Conservation (phyloP, 2,888 invertebrate species). For the Napeogenes inachia region DNA sequence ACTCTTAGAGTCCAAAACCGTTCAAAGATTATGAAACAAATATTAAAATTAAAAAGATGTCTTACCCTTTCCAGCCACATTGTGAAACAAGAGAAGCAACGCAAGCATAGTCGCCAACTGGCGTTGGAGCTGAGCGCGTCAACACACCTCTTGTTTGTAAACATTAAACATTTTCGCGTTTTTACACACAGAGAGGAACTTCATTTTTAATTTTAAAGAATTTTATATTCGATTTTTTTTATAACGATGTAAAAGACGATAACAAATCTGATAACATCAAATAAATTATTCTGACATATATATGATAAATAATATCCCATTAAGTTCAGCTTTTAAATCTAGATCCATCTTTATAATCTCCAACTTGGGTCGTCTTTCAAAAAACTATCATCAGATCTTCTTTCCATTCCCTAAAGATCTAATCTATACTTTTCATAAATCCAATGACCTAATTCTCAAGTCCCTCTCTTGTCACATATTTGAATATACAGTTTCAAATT, state of each 20-base stretch:
- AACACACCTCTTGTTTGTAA: conserved; percentile 48
- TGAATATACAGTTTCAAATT: conserved; percentile 26
- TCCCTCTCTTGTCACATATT: conserved; percentile 27
- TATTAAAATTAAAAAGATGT: not conserved
- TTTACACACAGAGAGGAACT: conserved; percentile 40
- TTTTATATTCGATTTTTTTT: not conserved
- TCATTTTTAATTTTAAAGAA: not conserved
- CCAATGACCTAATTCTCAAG: conserved; percentile 10
- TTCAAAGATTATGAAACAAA: no score
- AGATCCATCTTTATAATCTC: no score
- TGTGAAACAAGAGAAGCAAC: conserved; percentile 34
- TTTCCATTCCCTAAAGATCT: no score
- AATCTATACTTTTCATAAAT: no score
- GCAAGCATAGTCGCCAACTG: conserved; percentile 36
- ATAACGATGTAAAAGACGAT: not conserved
- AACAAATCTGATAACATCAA: no score
- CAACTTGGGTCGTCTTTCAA: no score
- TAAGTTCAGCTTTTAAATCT: no score
- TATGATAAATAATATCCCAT: no score
- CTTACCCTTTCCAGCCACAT: conserved; percentile 33
- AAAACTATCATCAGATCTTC: no score
- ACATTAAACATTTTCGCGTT: conserved; percentile 41
- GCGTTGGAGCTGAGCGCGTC: conserved; percentile 22
- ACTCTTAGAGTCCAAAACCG: no score
- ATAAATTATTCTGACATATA: no score